Evolutionary conservation across 2,797 vertebrate species (phyloP).

Genomic region (Malurus leucopterus): DNA sequence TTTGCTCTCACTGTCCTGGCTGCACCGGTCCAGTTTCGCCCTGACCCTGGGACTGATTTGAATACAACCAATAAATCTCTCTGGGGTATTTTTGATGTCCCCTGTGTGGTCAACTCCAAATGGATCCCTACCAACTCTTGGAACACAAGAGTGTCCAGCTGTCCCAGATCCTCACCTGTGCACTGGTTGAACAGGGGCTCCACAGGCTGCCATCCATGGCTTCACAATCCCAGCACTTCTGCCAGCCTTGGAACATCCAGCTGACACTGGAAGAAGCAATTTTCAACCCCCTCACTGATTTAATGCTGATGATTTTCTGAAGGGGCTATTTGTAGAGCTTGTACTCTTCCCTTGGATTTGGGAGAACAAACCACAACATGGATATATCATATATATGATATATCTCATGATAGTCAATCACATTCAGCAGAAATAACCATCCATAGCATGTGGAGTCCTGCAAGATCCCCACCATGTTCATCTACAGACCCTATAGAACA

Average conservation of each 20-base stretch:
- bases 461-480: background rate
- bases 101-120: background rate
- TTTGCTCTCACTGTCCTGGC: background rate
- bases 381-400: no score
- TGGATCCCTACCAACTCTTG: rapidly evolving
- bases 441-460: background rate
- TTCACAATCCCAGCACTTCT: background rate
- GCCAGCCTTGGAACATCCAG: background rate
- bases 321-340: background rate
- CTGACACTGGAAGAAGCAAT: background rate
- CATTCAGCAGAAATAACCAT: background rate
- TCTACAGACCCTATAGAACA: background rate
- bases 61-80: background rate
- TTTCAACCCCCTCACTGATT: background rate
- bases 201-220: background rate
- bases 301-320: background rate
- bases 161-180: background rate
- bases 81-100: background rate
- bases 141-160: background rate
- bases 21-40: background rate
- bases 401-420: background rate
- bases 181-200: background rate
- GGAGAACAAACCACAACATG: background rate
- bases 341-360: background rate
- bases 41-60: background rate